Conservation (phyloP, 2,797 vertebrate genomes). For the Sebastes minor region DNA sequence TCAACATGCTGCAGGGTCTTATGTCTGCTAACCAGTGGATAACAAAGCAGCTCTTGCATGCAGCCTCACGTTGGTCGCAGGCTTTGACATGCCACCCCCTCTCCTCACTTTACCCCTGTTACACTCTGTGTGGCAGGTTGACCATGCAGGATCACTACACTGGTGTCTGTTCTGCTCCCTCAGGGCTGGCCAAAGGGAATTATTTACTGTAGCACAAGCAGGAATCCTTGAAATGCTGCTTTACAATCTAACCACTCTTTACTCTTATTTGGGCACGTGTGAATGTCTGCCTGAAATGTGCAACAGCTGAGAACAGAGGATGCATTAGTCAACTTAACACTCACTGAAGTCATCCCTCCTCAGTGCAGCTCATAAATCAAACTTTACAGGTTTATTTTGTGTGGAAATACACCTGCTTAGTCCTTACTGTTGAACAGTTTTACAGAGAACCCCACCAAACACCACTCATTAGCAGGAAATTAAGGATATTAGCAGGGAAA, state of each 20-base stretch:
- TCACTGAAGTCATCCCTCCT: background rate
- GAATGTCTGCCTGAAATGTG: background rate
- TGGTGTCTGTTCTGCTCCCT: background rate
- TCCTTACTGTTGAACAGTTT: background rate
- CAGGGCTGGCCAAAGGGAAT: slow-evolving; percentile 17
- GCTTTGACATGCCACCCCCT: slow-evolving; percentile 38
- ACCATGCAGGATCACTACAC: background rate
- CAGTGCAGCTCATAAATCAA: background rate
- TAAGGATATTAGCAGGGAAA: background rate
- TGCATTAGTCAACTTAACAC: background rate
- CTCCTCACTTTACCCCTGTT: background rate
- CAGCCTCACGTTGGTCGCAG: slow-evolving; percentile 14
- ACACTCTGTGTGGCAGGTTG: slow-evolving; percentile 29
- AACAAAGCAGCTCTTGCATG: background rate
- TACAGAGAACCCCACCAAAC: background rate
- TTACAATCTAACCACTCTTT: background rate
- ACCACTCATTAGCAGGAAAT: background rate
- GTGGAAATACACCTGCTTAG: background rate
- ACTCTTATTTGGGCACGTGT: background rate
- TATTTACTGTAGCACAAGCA: background rate
- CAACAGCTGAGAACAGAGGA: background rate
- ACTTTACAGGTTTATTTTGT: background rate
- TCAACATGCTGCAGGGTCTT: slow-evolving; percentile 47
- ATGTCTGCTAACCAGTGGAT: background rate
- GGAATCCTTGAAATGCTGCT: slow-evolving; percentile 9